Evolutionary conservation across 2,888 invertebrate genomes (phyloP).

Genomic region (Sinodicranocentrus sp.): DNA sequence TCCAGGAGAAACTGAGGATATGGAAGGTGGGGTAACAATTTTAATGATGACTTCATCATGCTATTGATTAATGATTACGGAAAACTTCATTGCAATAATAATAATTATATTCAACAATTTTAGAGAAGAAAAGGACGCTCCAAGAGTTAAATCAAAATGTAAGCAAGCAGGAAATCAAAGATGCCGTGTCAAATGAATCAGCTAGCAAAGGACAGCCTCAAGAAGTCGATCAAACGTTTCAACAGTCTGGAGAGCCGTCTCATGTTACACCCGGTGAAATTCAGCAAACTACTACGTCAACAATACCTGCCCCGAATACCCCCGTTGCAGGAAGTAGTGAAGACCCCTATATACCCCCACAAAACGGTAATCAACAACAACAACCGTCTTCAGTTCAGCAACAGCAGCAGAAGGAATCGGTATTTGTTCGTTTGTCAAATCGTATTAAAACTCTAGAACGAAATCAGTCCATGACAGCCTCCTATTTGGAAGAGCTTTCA

Average conservation of each 20-base stretch:
- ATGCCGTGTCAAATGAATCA: no score
- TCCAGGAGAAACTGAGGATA: constrained; percentile 15
- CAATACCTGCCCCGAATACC: no score
- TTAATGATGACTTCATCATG: no score
- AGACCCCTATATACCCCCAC: neutral
- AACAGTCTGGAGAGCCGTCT: neutral
- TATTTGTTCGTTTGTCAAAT: constrained; percentile 97
- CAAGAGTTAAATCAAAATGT: no score
- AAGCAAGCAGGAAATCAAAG: no score
- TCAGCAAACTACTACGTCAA: constrained; percentile 13
- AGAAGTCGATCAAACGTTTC: neutral
- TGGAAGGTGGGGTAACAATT: no score
- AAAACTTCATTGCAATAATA: no score
- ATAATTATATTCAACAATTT: no score
- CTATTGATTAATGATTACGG: no score
- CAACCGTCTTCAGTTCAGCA: constrained; percentile 74
- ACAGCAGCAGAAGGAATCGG: constrained; percentile 90
- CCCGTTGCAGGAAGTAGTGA: constrained; percentile 4
- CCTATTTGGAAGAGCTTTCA: constrained; percentile 97
- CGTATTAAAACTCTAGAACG: constrained; percentile 95
- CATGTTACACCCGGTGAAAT: neutral
- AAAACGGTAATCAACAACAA: constrained; percentile 21
- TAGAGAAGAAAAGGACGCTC: no score
- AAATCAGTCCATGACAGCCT: constrained; percentile 97
- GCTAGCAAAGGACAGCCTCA: no score